A percentile compares a stretch with the other conserved stretches of the same genome.
Conservation (phyloP, 2,113 vertebrate genomes). For the Sinocyclocheilus grahami region DNA sequence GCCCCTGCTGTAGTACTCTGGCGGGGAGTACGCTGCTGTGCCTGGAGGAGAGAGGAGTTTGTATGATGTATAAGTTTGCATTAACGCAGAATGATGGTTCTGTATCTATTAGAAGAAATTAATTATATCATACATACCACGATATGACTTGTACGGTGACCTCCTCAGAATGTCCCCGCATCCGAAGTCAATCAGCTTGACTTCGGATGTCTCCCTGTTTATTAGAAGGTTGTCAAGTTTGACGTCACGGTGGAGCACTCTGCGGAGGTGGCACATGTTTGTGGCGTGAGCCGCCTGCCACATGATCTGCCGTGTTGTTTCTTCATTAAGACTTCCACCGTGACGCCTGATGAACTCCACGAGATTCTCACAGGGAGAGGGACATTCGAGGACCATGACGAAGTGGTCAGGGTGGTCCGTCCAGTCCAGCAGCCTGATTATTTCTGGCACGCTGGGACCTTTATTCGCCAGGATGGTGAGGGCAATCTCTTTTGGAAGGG, state of each 20-base stretch:
- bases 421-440: not conserved
- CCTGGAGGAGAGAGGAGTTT: not conserved
- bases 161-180: slow-evolving; percentile 7
- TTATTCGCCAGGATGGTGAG: not conserved
- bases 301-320: not conserved
- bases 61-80: not conserved
- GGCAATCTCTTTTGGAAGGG: not conserved
- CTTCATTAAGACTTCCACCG: not conserved
- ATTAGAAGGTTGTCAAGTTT: not conserved
- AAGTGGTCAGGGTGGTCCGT: not conserved
- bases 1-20: not conserved
- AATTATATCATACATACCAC: not conserved
- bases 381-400: not conserved
- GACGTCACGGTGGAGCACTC: not conserved
- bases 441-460: not conserved
- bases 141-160: not conserved
- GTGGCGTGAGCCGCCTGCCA: not conserved
- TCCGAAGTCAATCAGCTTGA: slow-evolving; percentile 2
- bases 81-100: no score
- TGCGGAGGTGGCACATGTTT: not conserved
- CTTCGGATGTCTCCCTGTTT: not conserved
- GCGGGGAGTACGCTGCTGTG: not conserved
- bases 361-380: not conserved
- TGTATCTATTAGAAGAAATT: not conserved
- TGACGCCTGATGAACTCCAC: not conserved